Evolutionary conservation across 2,113 vertebrate species (phyloP), one percentile per base, ranked within the genome.

Genomic region (Physeter macrocephalus): DNA sequence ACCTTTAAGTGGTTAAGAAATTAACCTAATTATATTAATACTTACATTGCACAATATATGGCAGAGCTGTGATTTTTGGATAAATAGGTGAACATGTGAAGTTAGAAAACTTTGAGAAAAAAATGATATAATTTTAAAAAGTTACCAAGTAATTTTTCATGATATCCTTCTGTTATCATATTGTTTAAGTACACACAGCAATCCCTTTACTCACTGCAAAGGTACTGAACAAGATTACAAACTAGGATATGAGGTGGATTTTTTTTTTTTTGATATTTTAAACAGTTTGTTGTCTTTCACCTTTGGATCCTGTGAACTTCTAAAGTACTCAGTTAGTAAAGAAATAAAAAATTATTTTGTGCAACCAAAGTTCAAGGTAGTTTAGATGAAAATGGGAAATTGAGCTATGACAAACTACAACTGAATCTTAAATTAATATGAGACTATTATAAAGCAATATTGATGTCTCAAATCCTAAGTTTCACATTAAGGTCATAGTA

Each of bases 401-500:
- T 78, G 69, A 95, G 92, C 86, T 91, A 90, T 98, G 98, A 98
- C 93, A 98, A 98, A 98, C 94, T 95, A 92, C 74, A 97, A 97
- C 95, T 98, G 98, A 98, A 98, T 98, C 99, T 98, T 97, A 98
- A 99, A 98, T 98, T 96, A 98, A 97, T 93, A 86, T 97, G 88
- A 97, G 96, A 97, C 97, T 96, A 94, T 98, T 98, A 98, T 69
- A 98, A 98, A 97, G 91, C 97, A 95, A 95, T 98, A 98, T 88
- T 97, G 97, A 98, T 98, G 98, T 98, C 97, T 97, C 98, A 97
- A 98, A 98, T 98, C 97, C 91, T 95, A 98, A 98, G 74, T 98
- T 99, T 97, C 96, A 94, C 98, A 98, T 99, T 99, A 99, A 98
- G 98, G 98, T 98, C 98, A 97, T 97, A 92, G 97, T 98, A 99